A percentile compares a stretch with the other conserved stretches of the same genome.
These are phyloP conservation scores for Okapia johnstoni DNA, from an alignment of 2,113 vertebrate genomes.

Conservation along the genomic window DNA sequence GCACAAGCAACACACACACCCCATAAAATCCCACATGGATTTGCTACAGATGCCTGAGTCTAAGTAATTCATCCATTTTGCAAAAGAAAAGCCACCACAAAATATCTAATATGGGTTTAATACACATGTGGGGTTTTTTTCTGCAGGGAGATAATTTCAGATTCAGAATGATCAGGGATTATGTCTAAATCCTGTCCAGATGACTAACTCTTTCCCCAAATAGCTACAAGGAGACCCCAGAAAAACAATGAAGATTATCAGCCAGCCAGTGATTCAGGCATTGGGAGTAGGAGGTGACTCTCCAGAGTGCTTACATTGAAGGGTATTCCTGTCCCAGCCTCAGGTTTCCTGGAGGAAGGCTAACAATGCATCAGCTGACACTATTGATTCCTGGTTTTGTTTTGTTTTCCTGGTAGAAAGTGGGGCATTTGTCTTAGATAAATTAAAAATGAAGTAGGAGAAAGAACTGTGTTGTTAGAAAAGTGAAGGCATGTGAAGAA, in stretches of 20 bases:
- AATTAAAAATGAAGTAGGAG: constrained; percentile 22
- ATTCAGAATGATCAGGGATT: not conserved
- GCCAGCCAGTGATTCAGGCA: not conserved
- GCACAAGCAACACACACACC: not conserved
- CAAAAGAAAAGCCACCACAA: not conserved
- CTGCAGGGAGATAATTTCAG: not conserved
- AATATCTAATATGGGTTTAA: not conserved
- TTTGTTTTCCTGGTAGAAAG: not conserved
- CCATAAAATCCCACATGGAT: not conserved
- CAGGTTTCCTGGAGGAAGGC: not conserved
- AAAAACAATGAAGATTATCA: not conserved
- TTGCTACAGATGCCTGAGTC: not conserved
- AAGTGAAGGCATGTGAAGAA: not conserved
- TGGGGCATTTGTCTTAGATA: not conserved
- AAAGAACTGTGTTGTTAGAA: not conserved
- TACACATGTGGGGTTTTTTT: not conserved
- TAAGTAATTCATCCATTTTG: not conserved
- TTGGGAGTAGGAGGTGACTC: not conserved
- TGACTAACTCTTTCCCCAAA: not conserved
- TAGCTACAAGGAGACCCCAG: not conserved
- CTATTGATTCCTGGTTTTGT: constrained; percentile 4
- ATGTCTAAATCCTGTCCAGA: not conserved
- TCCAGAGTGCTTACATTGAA: not conserved
- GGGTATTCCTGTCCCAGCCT: not conserved
- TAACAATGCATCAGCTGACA: not conserved